Conservation (phyloP, 92 coral and sea anemone genomes). For the Nematostella vectensis region DNA sequence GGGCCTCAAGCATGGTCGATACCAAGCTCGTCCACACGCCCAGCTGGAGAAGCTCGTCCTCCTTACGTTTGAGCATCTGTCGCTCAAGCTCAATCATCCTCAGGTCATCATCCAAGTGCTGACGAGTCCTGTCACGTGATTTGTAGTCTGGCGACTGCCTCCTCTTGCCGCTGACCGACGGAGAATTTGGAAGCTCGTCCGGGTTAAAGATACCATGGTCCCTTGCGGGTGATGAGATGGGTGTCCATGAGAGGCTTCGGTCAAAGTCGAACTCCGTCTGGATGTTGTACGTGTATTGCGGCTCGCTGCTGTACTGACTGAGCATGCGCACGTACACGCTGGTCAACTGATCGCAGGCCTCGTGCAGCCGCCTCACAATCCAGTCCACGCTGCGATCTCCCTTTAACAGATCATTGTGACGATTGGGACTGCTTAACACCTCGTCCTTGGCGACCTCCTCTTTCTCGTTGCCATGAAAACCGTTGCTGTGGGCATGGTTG, state of each 20-base stretch:
- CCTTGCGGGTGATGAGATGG: constrained; percentile 87
- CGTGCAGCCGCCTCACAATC: constrained; percentile 91
- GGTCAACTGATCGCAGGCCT: constrained; percentile 92
- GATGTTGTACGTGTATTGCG: constrained; percentile 24
- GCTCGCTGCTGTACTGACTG: constrained; percentile 67
- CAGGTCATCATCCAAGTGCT: constrained; percentile 68
- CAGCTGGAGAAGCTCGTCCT: constrained; percentile 84
- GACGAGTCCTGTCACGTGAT: constrained; percentile 30
- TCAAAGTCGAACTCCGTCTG: constrained; percentile 58
- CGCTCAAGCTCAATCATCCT: constrained; percentile 73
- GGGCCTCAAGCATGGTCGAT: constrained; percentile 80
- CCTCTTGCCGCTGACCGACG: constrained; percentile 36
- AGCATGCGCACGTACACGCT: constrained; percentile 92
- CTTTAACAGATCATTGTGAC: constrained; percentile 77
- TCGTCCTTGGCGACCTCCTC: constrained; percentile 65
- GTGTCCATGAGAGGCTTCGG: constrained; percentile 68
- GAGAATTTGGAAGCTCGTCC: constrained; percentile 62
- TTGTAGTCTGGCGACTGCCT: constrained; percentile 60
- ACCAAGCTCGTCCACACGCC: constrained; percentile 91
- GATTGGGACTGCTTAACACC: constrained; percentile 34
- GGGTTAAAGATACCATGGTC: constrained; percentile 27
- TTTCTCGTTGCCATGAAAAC: constrained; percentile 21
- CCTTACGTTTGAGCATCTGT: constrained; percentile 67
- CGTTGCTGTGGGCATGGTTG: constrained; percentile 11
- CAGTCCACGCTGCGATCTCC: constrained; percentile 91